Evolutionary conservation across 2,797 vertebrate species (phyloP).

Genomic region (Diplodus puntazzo): DNA sequence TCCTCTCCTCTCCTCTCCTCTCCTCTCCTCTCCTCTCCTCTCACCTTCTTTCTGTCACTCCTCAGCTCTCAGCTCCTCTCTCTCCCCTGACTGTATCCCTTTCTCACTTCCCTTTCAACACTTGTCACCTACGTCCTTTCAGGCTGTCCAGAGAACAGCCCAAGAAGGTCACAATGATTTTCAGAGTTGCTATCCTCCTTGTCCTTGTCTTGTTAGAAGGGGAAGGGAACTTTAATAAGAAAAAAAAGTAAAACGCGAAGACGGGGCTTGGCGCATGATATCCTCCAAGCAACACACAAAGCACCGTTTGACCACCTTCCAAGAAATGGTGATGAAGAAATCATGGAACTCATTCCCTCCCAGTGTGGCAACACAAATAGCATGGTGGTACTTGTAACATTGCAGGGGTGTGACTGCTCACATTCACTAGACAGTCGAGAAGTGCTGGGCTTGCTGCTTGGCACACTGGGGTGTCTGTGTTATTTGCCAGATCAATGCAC

Average conservation of each 20-base stretch:
- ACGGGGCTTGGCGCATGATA: conserved; percentile 24
- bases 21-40: conserved; percentile 39
- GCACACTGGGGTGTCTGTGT: conserved; percentile 62
- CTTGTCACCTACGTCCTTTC: conserved; percentile 80
- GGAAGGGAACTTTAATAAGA: conserved; percentile 74
- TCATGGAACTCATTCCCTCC: conserved; percentile 22
- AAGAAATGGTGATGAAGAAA: conserved; percentile 27
- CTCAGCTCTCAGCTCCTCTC: conserved; percentile 35
- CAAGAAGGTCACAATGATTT: conserved; percentile 73
- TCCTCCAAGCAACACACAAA: conserved; percentile 34
- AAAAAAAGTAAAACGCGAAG: conserved; percentile 24
- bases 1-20: conserved; percentile 4
- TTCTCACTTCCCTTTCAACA: conserved; percentile 79
- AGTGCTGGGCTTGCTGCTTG: conserved; percentile 57
- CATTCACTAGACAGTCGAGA: conserved; percentile 45
- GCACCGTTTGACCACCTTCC: conserved; percentile 10
- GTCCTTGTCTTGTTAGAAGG: conserved; percentile 68
- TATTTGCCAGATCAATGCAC: conserved; percentile 78
- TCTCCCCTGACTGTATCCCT: conserved; percentile 55
- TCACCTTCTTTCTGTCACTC: conserved; percentile 59
- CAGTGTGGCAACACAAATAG: conserved; percentile 1
- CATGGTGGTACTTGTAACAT: conserved; percentile 42
- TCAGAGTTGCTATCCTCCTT: conserved; percentile 50
- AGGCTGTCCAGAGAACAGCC: conserved; percentile 69
- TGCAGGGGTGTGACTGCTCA: conserved; percentile 51